Conservation (phyloP, 2,888 invertebrate genomes). For the Phalangium opilio region DNA sequence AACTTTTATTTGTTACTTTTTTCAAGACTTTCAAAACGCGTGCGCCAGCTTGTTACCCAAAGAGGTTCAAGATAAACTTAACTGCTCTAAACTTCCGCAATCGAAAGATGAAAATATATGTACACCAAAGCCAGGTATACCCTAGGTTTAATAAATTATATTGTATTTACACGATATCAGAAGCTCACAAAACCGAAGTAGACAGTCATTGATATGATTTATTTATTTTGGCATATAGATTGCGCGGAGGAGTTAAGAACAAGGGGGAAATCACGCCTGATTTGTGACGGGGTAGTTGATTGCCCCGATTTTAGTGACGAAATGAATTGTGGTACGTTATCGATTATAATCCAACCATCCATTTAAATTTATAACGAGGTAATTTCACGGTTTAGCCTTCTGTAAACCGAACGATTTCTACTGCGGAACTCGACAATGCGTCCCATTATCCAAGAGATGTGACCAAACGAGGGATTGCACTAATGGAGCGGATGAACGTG, state of each 20-base stretch:
- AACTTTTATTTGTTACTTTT: slow-evolving; percentile 3
- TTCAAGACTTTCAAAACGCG: slow-evolving; percentile 56
- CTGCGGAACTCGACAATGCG: slow-evolving; percentile 57
- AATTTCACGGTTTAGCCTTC: slow-evolving; percentile 14
- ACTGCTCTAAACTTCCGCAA: slow-evolving; percentile 44
- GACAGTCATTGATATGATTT: neutral
- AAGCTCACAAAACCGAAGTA: too few species aligned
- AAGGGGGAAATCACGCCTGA: slow-evolving; percentile 54
- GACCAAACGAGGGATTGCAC: slow-evolving; percentile 70
- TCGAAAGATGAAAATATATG: slow-evolving; percentile 58
- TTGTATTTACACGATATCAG: neutral
- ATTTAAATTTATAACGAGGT: neutral
- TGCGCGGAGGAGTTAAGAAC: slow-evolving; percentile 58
- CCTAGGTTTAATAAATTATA: neutral
- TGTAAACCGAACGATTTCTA: slow-evolving; percentile 55
- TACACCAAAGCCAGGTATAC: slow-evolving; percentile 53
- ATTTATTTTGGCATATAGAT: slow-evolving; percentile 34
- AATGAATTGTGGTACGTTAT: slow-evolving; percentile 48
- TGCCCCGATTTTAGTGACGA: slow-evolving; percentile 72
- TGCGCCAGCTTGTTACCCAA: slow-evolving; percentile 60
- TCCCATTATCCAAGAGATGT: slow-evolving; percentile 53
- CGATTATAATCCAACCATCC: neutral
- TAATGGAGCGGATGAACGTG: slow-evolving; percentile 69
- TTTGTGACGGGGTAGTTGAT: slow-evolving; percentile 74
- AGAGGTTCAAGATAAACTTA: slow-evolving; percentile 51